A percentile compares a stretch with the other conserved stretches of the same genome.
Evolutionary conservation across 2,797 vertebrate genomes (phyloP).

Genomic region (Catamblyrhynchus diadema): DNA sequence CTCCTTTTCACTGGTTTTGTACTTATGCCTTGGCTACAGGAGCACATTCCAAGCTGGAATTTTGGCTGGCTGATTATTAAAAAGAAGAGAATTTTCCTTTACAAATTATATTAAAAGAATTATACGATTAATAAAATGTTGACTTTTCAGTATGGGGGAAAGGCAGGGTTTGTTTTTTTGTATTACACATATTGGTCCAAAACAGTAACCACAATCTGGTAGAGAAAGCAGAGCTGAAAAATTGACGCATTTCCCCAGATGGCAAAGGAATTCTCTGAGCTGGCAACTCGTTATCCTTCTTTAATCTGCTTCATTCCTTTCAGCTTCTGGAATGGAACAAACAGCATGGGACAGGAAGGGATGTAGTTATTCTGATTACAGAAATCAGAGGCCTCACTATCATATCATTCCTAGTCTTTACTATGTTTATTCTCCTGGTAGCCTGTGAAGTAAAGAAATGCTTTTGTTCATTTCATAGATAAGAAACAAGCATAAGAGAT

Average conservation of each 20-base stretch:
- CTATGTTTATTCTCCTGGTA: background rate
- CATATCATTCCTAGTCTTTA: background rate
- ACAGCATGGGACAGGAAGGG: background rate
- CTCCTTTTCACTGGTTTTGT: constrained; percentile 41
- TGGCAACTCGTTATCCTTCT: background rate
- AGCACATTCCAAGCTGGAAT: constrained; percentile 41
- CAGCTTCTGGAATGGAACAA: constrained; percentile 27
- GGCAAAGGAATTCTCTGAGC: background rate
- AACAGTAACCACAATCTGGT: constrained; percentile 11
- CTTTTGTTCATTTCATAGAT: background rate
- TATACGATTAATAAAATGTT: background rate
- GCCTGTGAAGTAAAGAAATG: background rate
- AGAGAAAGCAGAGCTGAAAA: constrained; percentile 24
- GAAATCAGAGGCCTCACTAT: background rate
- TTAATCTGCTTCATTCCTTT: background rate
- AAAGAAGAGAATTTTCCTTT: constrained; percentile 29
- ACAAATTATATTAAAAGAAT: background rate
- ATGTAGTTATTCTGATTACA: background rate
- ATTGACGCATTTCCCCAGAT: background rate
- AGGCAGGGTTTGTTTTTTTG: background rate
- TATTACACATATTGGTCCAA: background rate
- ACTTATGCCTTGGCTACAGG: constrained; percentile 23
- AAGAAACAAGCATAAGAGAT: constrained; percentile 9
- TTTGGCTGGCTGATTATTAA: constrained; percentile 5
- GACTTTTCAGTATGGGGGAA: background rate